phyloP scores from a whole-genome alignment of 2,888 invertebrate genomes.

The Ophonus ardosiacus region DNA sequence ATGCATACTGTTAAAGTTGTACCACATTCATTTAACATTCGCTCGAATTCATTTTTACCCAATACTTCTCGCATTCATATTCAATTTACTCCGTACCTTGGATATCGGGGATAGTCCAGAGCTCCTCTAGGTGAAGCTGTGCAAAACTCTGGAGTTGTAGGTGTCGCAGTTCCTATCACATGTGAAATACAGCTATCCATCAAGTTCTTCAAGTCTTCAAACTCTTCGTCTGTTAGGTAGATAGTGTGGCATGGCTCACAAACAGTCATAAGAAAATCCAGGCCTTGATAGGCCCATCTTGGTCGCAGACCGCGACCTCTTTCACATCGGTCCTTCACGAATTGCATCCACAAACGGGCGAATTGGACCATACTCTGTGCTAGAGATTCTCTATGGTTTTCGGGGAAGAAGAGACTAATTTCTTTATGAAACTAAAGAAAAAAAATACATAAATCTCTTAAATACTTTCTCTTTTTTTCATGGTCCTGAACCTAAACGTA shows the following conservation, averaged over 20 bases:
- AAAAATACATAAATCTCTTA: not conserved
- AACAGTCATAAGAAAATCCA: conserved; percentile 91
- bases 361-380: conserved; percentile 82
- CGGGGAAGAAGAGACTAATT: conserved; percentile 81
- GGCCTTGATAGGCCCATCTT: conserved; percentile 92
- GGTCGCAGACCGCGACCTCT: conserved; percentile 88
- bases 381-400: conserved; percentile 75
- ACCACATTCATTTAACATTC: not conserved
- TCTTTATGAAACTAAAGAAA: conserved; percentile 82
- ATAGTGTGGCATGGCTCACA: conserved; percentile 91
- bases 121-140: conserved; percentile 72
- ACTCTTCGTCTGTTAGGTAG: conserved; percentile 86
- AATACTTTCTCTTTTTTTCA: too few relatives aligned
- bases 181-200: conserved; percentile 93
- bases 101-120: conserved; percentile 70
- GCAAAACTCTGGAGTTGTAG: conserved; percentile 73
- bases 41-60: not conserved
- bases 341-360: conserved; percentile 92
- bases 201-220: conserved; percentile 86
- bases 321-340: conserved; percentile 91
- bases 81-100: conserved; percentile 46
- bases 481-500: too few relatives aligned
- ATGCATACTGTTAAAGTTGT: too few relatives aligned
- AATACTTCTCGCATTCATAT: not conserved
- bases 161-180: conserved; percentile 82